Evolutionary conservation across 2,888 invertebrate genomes (phyloP), one percentile per base, ranked within the genome.

Genomic region (Microctonus brassicae): DNA sequence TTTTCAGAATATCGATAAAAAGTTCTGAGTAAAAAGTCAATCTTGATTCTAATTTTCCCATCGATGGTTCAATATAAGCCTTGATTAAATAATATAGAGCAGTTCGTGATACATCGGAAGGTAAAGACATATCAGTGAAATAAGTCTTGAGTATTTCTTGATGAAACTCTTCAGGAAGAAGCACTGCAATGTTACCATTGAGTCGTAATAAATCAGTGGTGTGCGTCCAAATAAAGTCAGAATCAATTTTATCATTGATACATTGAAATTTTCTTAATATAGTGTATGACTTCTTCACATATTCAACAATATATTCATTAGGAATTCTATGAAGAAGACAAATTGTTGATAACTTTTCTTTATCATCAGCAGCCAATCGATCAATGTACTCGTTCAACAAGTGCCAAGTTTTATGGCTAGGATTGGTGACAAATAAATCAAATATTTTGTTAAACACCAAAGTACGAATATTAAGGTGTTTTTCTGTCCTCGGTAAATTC

Each of bases 381-480:
- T 61, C 17, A 10, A 83, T 70, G 24, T 77, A 76, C 0, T 62
- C 22, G 2, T 42, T 69, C 42, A 83, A 13, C 3, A 82, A 53
- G 0, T 17, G n/a, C 84, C 83, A 84, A 0, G 75, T 80, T 1
- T 69, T 65, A 0, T 61, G 17, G 3, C 33, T 69, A 0, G 83
- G 79, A 0, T 80, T 61, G 3, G 65, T 64, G 0, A 47, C 1
- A 24, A 86, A 85, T 0, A 80, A 7, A 1, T 75, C 11, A 2
- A 29, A 33, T 0, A 75, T 70, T 0, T 71, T 74, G 0, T 52
- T 1, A 7, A 80, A 77, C 1, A 85, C n/a, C 2, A 86, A 62
- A 2, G 74, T 64, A 0, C 83, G 79, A n/a, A 86, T 79, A 3
- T 83, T 81, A 33, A 72, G 24, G 57, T 86, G 80, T 0, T 29